Percentiles rank a stretch among this genome's conserved stretches.
Conservation (phyloP, 2,888 invertebrate species). For the Ectemnius lituratus region DNA sequence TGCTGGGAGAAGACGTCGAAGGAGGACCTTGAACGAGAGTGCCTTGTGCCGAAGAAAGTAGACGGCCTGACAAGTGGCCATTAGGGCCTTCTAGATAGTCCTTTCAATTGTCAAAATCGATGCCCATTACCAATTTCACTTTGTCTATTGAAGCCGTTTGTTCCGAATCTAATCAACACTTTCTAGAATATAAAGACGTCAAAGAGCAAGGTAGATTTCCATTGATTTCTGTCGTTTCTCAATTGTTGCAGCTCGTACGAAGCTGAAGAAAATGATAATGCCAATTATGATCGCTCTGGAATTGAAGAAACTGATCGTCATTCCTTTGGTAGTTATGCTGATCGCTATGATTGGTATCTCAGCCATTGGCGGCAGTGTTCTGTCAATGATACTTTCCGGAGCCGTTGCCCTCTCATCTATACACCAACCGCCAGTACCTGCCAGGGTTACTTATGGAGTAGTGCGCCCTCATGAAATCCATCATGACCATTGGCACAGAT, state of each 20-base stretch:
- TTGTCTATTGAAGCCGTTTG: constrained; percentile 15
- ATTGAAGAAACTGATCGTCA: constrained; percentile 81
- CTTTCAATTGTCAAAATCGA: not conserved
- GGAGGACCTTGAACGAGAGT: constrained; percentile 73
- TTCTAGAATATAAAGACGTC: too few species aligned
- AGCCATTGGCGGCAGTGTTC: constrained; percentile 82
- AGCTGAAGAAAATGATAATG: constrained; percentile 81
- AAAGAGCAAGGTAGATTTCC: too few species aligned
- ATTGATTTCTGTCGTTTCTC: not conserved
- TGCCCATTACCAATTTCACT: constrained; percentile 40
- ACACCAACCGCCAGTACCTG: constrained; percentile 58
- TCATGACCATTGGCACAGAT: constrained; percentile 76
- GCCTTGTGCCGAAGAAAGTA: constrained; percentile 73
- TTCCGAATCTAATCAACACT: not conserved
- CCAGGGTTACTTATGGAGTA: constrained; percentile 72
- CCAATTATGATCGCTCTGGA: constrained; percentile 83
- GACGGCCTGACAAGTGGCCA: constrained; percentile 69
- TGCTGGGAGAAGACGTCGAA: constrained; percentile 49
- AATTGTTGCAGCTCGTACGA: constrained; percentile 78
- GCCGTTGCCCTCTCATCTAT: constrained; percentile 65
- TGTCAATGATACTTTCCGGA: constrained; percentile 82
- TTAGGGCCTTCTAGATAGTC: constrained; percentile 51
- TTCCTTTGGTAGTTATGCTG: constrained; percentile 81
- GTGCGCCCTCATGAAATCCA: constrained; percentile 71
- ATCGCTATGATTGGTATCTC: constrained; percentile 84